Evolutionary conservation across 1,140 invertebrate genomes (phyloP), one percentile per base, ranked within the genome.

Genomic region (Mylabris phalerata): DNA sequence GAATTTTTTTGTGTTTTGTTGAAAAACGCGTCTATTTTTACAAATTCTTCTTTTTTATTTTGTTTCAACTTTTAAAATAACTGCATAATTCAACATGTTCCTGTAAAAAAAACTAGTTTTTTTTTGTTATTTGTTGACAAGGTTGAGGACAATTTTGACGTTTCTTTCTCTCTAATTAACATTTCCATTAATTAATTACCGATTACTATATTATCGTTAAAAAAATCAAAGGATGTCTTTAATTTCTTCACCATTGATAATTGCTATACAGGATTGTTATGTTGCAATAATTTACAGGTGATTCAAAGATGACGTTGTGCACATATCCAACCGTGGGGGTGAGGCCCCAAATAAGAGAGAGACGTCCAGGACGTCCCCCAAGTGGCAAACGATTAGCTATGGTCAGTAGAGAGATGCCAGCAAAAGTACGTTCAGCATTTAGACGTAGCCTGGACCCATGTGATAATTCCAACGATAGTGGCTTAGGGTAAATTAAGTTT

Each of bases 391-490:
- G 77, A 48, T 71, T 79, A 48, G 72, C 75, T 13, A 68, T 69
- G 51, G 61, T 60, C 13, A 61, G 57, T 3, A 65, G 64, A 50
- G 70, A 66, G 66, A 73, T 69, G 63, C 76, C 71, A 58, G 81
- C 73, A 57, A 83, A 79, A 68, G 68, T 76, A 51, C 73, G 73
- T 60, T 75, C 74, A 2, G 71, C 74, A 4, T 75, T 75, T 56
- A 74, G 75, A 70, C 72, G 78, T 52, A 74, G 71, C 60, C 49
- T 80, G 71, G 72, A 73, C 73, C 74, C 77, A 32, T 89, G 87
- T 71, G 89, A 90, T 73, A 90, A 89, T 76, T 90, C 88, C 32
- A 90, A 90, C 76, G 89, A 92, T 71, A 90, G 88, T 59, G 88
- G 88, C 19, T 79, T 91, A 49, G 88, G 88, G 25, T 87, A 86